phyloP scores from a whole-genome alignment of 1,140 invertebrate genomes.

The Eupeodes corollae region DNA sequence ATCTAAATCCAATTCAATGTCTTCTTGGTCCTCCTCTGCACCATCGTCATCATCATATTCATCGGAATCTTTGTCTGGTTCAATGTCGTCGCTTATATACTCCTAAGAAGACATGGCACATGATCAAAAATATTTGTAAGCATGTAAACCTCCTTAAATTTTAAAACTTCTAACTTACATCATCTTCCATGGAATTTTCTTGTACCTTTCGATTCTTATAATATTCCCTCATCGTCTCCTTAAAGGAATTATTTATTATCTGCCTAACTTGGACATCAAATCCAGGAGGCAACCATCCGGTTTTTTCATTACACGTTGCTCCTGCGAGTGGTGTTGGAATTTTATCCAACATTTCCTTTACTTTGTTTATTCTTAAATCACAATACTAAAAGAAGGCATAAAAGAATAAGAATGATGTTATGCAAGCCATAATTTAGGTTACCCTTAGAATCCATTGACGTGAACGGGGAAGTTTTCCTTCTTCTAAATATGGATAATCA shows the following conservation, averaged over 20 bases:
- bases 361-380: slow-evolving; percentile 73
- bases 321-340: slow-evolving; percentile 51
- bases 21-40: slow-evolving; percentile 11
- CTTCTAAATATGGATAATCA: slow-evolving; percentile 33
- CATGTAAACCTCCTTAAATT: neutral
- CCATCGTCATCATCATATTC: slow-evolving; percentile 13
- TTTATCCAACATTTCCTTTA: slow-evolving; percentile 63
- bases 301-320: slow-evolving; percentile 53
- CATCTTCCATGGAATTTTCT: slow-evolving; percentile 9
- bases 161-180: neutral
- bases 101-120: neutral
- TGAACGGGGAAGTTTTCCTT: slow-evolving; percentile 24
- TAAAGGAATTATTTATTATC: slow-evolving; percentile 52
- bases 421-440: slow-evolving; percentile 1
- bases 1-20: neutral
- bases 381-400: slow-evolving; percentile 51
- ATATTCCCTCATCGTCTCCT: slow-evolving; percentile 42
- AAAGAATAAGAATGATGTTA: neutral
- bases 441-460: slow-evolving; percentile 29
- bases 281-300: slow-evolving; percentile 61
- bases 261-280: slow-evolving; percentile 56
- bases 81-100: slow-evolving; percentile 21
- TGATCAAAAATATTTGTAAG: too few relatives aligned
- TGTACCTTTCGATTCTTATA: slow-evolving; percentile 19
- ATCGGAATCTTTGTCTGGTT: slow-evolving; percentile 16